These are phyloP conservation scores for Barnardius zonarius DNA, from an alignment of 2,113 vertebrate species.

Conservation along the genomic window DNA sequence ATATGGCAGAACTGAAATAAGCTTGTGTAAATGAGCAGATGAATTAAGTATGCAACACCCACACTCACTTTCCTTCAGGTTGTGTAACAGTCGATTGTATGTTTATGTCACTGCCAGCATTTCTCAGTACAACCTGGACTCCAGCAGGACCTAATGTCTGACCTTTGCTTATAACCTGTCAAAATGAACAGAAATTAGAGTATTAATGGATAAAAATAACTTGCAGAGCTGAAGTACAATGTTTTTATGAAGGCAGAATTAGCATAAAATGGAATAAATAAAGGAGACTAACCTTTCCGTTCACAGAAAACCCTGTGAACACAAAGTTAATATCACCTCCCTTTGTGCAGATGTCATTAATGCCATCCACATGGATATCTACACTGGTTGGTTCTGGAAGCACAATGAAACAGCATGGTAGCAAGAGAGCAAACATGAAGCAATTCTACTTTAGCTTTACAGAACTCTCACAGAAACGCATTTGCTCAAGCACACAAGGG, in stretches of 20 bases:
- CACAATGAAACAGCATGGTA: neutral
- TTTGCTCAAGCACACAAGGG: neutral
- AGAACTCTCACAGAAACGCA: neutral
- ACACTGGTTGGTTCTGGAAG: slow-evolving; percentile 89
- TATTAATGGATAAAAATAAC: neutral
- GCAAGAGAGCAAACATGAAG: neutral
- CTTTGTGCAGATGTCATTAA: slow-evolving; percentile 94
- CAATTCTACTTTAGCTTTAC: neutral
- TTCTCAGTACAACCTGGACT: slow-evolving; percentile 86
- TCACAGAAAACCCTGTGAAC: slow-evolving; percentile 95
- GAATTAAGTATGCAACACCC: neutral
- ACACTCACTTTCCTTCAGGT: slow-evolving; percentile 90
- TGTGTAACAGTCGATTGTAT: slow-evolving; percentile 86
- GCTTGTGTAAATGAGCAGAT: neutral
- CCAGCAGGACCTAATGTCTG: slow-evolving; percentile 88
- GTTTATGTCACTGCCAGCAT: slow-evolving; percentile 76
- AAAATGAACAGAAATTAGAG: neutral
- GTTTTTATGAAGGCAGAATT: neutral
- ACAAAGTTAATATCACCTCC: slow-evolving; percentile 98
- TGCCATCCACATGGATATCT: slow-evolving; percentile 92
- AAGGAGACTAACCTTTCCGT: slow-evolving; percentile 81
- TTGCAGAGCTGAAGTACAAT: neutral
- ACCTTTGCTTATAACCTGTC: slow-evolving; percentile 92
- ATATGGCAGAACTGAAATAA: neutral
- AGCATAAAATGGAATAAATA: neutral